Evolutionary conservation across 2,113 vertebrate genomes (phyloP), one percentile per base, ranked within the genome.

Genomic region (Jaculus jaculus): DNA sequence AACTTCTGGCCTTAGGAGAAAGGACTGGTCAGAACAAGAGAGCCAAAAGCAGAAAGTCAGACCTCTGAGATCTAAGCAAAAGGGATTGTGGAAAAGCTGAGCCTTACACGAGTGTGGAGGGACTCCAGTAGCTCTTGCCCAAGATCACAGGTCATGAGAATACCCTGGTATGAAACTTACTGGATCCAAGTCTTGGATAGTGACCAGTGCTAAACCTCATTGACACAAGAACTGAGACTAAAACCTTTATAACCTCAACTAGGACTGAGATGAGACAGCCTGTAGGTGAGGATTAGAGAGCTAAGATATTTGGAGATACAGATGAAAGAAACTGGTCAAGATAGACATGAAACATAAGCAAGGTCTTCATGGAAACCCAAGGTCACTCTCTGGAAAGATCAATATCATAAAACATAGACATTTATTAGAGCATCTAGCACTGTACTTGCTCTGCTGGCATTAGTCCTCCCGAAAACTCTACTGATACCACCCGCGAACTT

Each of bases 11-110:
- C 58, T 86, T 73, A 32, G 34, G 4, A 1, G 69, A 83, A 87
- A 26, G 0, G 4, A 85, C 8, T 92, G 74, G 34, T 60, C 21
- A 93, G 58, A 81, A n/a, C 15, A 89, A 91, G 47, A 75, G 7
- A 82, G 15, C 17, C 63, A 74, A 90, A 89, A 92, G 65, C 65
- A 95, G 77, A 93, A 79, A 81, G 20, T 90, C 73, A 91, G n/a
- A 73, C 9, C 16, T 84, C 69, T 80, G 37, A 87, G 32, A 92
- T 61, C 17, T 42, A 83, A 34, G 16, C 32, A 84, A 90, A 88
- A 9, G 32, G 15, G 34, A 71, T 21, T 51, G 30, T 18, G n/a
- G 15, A 7, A 75, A 95, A 91, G 54, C 4, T 71, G 20, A 23
- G n/a, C 18, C 83, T 80, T 85, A 42, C 20, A 34, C 66, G 78